Evolutionary conservation across 2,888 invertebrate species (phyloP), one percentile per base, ranked within the genome.

Genomic region (Megaustenia siamemsis): DNA sequence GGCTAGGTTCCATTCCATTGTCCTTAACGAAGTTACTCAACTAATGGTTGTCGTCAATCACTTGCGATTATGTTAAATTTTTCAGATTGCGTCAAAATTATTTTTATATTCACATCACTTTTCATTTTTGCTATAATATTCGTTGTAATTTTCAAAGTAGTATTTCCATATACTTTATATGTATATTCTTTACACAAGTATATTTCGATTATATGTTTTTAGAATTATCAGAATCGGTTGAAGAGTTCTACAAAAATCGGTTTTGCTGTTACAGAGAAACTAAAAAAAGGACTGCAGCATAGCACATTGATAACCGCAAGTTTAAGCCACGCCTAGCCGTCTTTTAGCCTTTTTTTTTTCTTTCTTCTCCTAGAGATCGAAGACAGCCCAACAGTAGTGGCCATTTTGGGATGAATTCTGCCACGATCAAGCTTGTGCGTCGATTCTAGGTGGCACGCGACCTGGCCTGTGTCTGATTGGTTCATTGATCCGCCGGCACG

Each of bases 401-500:
- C 24, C 40, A 40, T 40, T 69, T 69, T 69, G 40, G 4, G 40
- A 21, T 69, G 69, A 68, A 60, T 63, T 63, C 38, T 69, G 32
- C 24, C 18, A 32, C 28, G 32, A 45, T 32, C 5, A 18, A 32
- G 28, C 68, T 10, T 63, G 40, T 78, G 78, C 78, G 63, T 40
- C 28, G n/a, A n/a, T 24, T 10, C 28, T 32, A 60, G 38, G 18
- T 28, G 45, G 10, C 79, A 79, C 66, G 49, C 79, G 79, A 79
- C 79, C 15, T 40, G 45, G 45, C 28, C 32, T 1, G 63, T 28
- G 32, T 35, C 66, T 32, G 79, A 79, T 79, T 79, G 79, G 79
- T 45, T 66, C 32, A 79, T 79, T 66, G 79, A 79, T 79, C 66
- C 12, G 43, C 21, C 12, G 32, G 21, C 66, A 35, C 79, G 45